Conservation (phyloP, 2,888 invertebrate species). For the Cosmia pyralina region DNA sequence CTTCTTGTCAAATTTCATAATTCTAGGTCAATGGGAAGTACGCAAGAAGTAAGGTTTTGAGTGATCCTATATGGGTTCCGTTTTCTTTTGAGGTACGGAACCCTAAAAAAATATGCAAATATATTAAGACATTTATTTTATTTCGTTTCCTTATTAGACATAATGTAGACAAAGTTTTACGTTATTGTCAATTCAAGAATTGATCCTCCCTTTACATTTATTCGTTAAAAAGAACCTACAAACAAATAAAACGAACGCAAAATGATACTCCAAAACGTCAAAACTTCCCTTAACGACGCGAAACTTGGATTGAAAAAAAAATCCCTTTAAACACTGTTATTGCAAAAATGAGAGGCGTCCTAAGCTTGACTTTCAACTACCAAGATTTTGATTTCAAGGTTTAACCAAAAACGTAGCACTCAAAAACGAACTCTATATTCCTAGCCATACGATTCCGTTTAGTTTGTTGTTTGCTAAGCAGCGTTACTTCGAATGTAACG, state of each 20-base stretch:
- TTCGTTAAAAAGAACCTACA: conserved; percentile 26
- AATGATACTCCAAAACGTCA: conserved; percentile 28
- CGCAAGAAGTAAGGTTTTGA: too few relatives aligned
- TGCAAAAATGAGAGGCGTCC: conserved; percentile 54
- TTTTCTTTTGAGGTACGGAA: too few relatives aligned
- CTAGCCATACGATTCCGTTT: conserved; percentile 10
- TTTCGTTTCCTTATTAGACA: too few relatives aligned
- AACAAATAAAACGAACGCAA: conserved; percentile 27
- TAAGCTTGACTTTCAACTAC: conserved; percentile 44
- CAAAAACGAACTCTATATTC: not conserved
- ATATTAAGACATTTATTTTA: not conserved
- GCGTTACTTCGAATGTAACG: conserved; percentile 73
- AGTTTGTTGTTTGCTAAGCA: conserved; percentile 18
- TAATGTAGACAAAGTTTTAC: not conserved
- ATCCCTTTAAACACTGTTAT: conserved; percentile 56
- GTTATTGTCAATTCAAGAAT: not conserved
- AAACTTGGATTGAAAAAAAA: conserved; percentile 58
- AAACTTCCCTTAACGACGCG: conserved; percentile 42
- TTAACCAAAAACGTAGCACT: conserved; percentile 8
- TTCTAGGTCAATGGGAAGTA: too few relatives aligned
- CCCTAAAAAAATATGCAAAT: not conserved
- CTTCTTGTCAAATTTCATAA: too few relatives aligned
- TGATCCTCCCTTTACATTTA: conserved; percentile 1
- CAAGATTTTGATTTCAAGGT: conserved; percentile 56
- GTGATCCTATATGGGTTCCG: too few relatives aligned